Conservation (phyloP, 2,113 vertebrate species). For the Crotalus helleri region DNA sequence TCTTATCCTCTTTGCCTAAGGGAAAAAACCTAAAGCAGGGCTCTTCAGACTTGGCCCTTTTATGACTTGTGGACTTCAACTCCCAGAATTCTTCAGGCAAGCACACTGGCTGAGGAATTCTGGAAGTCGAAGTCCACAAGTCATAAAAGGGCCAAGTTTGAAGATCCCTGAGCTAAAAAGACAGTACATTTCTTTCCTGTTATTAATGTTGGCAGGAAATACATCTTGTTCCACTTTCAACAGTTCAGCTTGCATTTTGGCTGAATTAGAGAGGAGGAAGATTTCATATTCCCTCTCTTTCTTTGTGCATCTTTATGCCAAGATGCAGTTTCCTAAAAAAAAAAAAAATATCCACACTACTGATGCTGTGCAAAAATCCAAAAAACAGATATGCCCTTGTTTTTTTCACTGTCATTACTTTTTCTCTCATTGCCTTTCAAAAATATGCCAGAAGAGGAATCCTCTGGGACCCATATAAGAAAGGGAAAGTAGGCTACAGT, state of each 20-base stretch:
- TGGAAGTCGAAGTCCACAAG: no score
- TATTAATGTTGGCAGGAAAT: background rate
- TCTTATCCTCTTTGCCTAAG: background rate
- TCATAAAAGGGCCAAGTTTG: no score
- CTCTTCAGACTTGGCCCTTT: no score
- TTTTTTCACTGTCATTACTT: background rate
- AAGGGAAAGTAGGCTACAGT: constrained; percentile 27
- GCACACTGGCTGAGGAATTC: no score
- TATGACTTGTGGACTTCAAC: no score
- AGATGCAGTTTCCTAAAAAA: background rate
- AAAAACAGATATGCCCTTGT: background rate
- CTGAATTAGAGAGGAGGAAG: background rate
- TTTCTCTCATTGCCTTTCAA: constrained; percentile 25
- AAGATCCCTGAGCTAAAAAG: background rate
- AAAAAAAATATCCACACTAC: background rate
- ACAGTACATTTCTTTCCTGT: background rate
- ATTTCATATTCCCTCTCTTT: background rate
- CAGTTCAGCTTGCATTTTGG: background rate
- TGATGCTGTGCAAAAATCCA: background rate
- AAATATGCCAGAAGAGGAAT: constrained; percentile 14
- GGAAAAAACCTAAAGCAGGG: no score
- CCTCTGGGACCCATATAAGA: constrained; percentile 23
- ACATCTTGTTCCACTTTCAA: background rate
- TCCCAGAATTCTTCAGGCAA: no score
- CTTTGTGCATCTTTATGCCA: background rate